phyloP scores from a whole-genome alignment of 2,888 invertebrate genomes.

The Peribatodes rhomboidaria region DNA sequence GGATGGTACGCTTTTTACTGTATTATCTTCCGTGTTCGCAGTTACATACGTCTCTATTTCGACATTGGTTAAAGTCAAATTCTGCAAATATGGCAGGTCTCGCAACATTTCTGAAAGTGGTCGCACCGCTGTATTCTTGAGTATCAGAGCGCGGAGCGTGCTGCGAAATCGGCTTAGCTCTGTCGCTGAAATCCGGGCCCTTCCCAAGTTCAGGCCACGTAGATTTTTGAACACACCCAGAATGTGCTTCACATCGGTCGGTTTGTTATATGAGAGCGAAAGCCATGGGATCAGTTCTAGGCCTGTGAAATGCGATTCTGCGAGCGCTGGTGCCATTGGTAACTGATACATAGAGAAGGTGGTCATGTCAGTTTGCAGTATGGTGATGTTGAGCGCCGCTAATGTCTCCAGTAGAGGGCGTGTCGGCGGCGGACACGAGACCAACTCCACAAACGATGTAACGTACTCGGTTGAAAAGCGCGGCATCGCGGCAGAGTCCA shows the following conservation, averaged over 20 bases:
- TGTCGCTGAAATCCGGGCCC: background rate
- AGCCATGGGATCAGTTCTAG: background rate
- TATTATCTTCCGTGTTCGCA: background rate
- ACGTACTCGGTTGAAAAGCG: background rate
- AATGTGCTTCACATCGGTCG: background rate
- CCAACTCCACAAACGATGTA: background rate
- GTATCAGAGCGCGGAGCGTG: background rate
- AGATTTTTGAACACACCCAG: background rate
- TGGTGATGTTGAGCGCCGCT: background rate
- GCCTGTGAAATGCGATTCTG: background rate
- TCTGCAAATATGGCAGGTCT: background rate
- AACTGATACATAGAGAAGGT: background rate
- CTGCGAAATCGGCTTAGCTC: background rate
- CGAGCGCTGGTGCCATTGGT: background rate
- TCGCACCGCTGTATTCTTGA: background rate
- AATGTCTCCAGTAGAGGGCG: background rate
- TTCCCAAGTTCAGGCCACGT: background rate
- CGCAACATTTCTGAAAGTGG: background rate
- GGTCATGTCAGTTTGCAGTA: background rate
- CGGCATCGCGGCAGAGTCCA: background rate
- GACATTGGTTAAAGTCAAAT: background rate
- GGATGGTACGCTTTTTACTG: background rate
- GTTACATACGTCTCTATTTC: background rate
- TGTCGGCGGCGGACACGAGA: background rate
- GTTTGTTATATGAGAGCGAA: background rate